These are phyloP conservation scores for Gymnodraco acuticeps DNA, from an alignment of 2,797 vertebrate genomes.

Conservation along the genomic window DNA sequence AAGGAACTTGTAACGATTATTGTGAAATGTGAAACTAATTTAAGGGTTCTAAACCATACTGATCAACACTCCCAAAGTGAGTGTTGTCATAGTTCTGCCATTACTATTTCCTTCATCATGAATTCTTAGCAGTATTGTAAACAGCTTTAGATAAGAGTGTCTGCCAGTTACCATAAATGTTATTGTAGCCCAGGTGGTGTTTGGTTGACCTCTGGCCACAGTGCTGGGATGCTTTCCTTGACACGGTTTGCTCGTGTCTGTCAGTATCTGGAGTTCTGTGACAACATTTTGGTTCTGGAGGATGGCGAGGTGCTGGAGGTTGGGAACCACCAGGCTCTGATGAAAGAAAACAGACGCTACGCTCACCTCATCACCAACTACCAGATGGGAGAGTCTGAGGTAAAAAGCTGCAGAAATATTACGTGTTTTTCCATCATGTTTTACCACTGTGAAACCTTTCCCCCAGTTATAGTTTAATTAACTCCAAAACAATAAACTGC, in stretches of 20 bases:
- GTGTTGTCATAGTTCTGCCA: not conserved
- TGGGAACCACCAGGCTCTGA: constrained; percentile 84
- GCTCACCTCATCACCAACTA: constrained; percentile 85
- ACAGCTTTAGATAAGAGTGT: not conserved
- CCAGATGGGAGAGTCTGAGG: constrained; percentile 78
- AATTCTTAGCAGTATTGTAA: not conserved
- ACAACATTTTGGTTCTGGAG: constrained; percentile 87
- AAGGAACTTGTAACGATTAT: too few relatives aligned
- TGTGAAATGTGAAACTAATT: too few relatives aligned
- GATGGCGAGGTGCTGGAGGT: constrained; percentile 84
- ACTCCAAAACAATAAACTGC: constrained; percentile 1
- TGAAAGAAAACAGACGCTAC: constrained; percentile 80
- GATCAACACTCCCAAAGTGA: not conserved
- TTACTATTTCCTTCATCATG: not conserved
- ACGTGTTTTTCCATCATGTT: not conserved
- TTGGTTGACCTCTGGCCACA: not conserved
- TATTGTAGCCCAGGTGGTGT: not conserved
- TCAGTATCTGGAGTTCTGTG: constrained; percentile 90
- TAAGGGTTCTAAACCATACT: too few relatives aligned
- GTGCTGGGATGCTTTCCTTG: not conserved
- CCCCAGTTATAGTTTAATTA: constrained; percentile 2
- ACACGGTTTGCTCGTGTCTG: constrained; percentile 1
- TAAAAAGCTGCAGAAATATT: constrained; percentile 50
- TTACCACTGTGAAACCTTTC: not conserved
- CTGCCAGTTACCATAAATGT: not conserved